Evolutionary conservation across 2,888 invertebrate species (phyloP).

Genomic region (Clunio marinus): DNA sequence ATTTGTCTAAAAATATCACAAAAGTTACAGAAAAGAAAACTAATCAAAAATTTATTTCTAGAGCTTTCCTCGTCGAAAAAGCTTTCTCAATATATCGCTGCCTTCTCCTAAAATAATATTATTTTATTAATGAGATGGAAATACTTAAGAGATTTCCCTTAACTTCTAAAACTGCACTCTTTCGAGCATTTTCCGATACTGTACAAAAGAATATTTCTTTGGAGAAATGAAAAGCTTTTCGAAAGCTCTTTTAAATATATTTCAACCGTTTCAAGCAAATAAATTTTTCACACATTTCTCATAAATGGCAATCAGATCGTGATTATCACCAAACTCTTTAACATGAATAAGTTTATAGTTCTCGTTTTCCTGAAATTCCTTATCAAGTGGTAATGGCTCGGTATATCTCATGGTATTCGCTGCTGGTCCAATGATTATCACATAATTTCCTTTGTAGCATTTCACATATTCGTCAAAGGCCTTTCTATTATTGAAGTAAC

Average conservation of each 20-base stretch:
- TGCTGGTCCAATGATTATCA: conserved; percentile 72
- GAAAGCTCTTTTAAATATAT: conserved; percentile 4
- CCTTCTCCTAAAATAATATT: too few species aligned
- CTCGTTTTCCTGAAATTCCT: conserved; percentile 51
- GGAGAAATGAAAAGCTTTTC: background rate
- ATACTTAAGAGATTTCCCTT: too few species aligned
- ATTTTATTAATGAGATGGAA: too few species aligned
- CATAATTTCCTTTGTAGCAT: conserved; percentile 59
- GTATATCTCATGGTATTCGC: conserved; percentile 59
- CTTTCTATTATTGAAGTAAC: conserved; percentile 70
- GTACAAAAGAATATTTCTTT: background rate
- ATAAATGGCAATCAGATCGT: conserved; percentile 65
- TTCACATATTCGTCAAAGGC: conserved; percentile 67
- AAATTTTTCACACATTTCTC: conserved; percentile 42
- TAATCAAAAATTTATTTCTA: too few species aligned
- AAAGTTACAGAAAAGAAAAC: too few species aligned
- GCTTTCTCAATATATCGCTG: too few species aligned
- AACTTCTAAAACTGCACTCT: too few species aligned
- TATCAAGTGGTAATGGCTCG: conserved; percentile 65
- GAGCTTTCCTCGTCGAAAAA: too few species aligned
- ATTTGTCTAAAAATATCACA: too few species aligned
- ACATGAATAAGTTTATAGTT: conserved; percentile 57
- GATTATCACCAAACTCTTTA: conserved; percentile 59
- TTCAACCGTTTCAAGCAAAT: background rate
- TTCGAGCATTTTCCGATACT: background rate